Base-by-base conservation (phyloP, 2,113 vertebrate genomes). In the Nesoenas mayeri region DNA sequence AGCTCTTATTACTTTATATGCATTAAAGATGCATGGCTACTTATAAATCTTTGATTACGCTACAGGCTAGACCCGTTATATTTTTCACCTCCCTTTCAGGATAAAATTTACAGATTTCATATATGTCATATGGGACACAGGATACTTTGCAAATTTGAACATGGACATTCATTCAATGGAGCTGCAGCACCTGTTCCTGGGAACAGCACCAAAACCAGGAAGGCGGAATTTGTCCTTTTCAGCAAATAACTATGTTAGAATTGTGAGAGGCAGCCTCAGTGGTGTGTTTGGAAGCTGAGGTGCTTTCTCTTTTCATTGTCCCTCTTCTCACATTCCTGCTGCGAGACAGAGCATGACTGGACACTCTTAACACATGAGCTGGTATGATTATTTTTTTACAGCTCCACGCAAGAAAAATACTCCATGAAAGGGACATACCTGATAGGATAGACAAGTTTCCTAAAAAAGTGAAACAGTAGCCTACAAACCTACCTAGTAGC, bases 11-110 rank as follows among this genome's bases (percentile, higher is more conserved):
- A 88, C 79, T 88, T 88, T 44, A 84, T n/a, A 42, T 18, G 40
- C 85, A 86, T 96, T 58, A 93, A 96, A 93, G 92, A 92, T 93
- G 40, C 65, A 97, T 75, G 28, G 66, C 53, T 85, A 6, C 83
- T 89, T 79, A 93, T 89, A 87, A 93, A 96, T 92, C 73, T 92
- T 96, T 94, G 44, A 93, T 85, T 72, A 57, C 18, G 11, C 38
- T 48, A 28, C 0, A 1, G 53, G 42, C 54, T 50, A 83, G 79
- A 78, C 65, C 72, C 48, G 67, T 40, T 85, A 88, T 3, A 29
- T 84, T 81, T 95, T 94, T 91, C 77, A 88, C 38, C 25, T 82
- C 34, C n/a, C 12, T 54, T 79, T 38, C 79, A 85, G 71, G 29
- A 77, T 34, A 32, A 72, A 60, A 58, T 28, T 22, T 77, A 44